These are phyloP conservation scores for Betta splendens DNA, from an alignment of 2,797 vertebrate species.

Conservation along the genomic window DNA sequence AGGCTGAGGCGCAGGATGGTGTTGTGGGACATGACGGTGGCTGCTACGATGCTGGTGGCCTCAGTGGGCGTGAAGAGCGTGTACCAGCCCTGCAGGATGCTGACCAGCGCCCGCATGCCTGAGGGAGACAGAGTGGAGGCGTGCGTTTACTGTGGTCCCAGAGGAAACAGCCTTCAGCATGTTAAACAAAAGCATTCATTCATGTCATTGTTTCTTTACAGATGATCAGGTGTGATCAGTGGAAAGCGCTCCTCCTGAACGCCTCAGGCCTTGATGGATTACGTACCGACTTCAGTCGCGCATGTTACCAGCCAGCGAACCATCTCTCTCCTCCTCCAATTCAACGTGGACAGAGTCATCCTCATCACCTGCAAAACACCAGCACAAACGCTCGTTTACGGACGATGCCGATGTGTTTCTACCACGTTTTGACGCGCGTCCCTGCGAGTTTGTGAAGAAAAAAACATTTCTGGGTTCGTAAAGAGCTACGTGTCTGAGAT, in stretches of 20 bases:
- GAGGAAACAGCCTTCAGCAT: not conserved
- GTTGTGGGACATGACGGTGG: conserved; percentile 96
- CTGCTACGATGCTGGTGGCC: conserved; percentile 96
- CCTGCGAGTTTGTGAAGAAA: not conserved
- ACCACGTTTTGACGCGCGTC: not conserved
- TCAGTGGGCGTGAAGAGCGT: conserved; percentile 97
- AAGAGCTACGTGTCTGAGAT: not conserved
- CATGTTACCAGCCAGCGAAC: conserved; percentile 98
- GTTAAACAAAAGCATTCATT: not conserved
- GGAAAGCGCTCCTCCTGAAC: too few species aligned
- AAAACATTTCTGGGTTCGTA: not conserved
- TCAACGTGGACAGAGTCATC: conserved; percentile 97
- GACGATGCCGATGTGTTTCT: too few species aligned
- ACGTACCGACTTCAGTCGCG: conserved; percentile 98
- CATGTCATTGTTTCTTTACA: too few species aligned
- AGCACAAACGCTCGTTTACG: too few species aligned
- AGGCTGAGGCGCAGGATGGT: conserved; percentile 96
- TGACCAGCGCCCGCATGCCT: conserved; percentile 95
- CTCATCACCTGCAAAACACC: conserved; percentile 90
- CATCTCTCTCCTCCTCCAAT: conserved; percentile 98
- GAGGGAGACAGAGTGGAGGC: conserved; percentile 17
- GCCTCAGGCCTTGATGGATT: too few species aligned
- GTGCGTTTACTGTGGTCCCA: not conserved
- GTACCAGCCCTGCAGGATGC: conserved; percentile 98
- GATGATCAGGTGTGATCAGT: too few species aligned